Evolutionary conservation across 2,113 vertebrate species (phyloP), one percentile per base, ranked within the genome.

Genomic region (Grus americana): DNA sequence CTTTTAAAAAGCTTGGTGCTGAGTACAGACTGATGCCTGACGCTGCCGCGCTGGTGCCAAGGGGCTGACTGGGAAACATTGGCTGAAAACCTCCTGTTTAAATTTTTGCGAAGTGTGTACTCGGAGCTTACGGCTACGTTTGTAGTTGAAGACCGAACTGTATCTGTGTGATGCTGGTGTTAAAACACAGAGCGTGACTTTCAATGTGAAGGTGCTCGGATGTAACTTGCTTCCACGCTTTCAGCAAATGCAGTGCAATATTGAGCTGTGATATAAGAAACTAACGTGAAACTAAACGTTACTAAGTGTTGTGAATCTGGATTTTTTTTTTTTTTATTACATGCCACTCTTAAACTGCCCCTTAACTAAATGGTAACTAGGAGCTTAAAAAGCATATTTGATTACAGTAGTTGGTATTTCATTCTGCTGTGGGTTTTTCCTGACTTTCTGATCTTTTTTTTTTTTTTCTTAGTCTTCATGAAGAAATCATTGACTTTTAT

Each of bases 401-500:
- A 14, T 42, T 62, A 42, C 24, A 83, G 18, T 46, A 68, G 40
- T 40, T 86, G 32, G 2, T 84, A 5, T 58, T 92, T 92, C 13
- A 63, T 88, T 90, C 4, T 16, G 40, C 14, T 54, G 5, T 63
- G 17, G 7, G 0, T 0, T 42, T 88, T 84, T 38, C 26, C 67
- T 96, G 78, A 95, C 40, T 62, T 73, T 10, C 23, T 63, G 10
- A 32, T 42, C 8, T 38, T 29, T 54, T 57, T 54, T 73, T 21
- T 55, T 11, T 57, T 30, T 30, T 54, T 66, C 47, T 70, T 92
- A 99, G 99, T 90, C 98, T 99, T 79, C 99, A 99, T 86, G 99
- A 99, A 97, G 99, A 99, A 97, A 99, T 99, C 94, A 98, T 98
- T 88, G 99, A 99, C 96, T 99, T 99, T 93, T 99, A 99, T 79